Conservation (phyloP, 2,888 invertebrate genomes). For the Melanotus villosus region DNA sequence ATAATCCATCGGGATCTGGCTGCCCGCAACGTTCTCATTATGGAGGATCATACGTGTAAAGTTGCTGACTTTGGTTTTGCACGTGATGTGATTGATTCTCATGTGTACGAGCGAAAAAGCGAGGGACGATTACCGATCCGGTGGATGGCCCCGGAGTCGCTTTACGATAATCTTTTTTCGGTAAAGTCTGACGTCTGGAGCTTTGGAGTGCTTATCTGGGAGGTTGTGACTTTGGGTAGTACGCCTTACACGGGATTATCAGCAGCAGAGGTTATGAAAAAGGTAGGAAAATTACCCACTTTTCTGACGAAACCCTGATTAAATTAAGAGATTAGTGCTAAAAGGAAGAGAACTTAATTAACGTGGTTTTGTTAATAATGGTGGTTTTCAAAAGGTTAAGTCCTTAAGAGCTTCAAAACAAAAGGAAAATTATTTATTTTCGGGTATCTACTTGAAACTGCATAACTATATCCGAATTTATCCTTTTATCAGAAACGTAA, state of each 20-base stretch:
- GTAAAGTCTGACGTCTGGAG: conserved; percentile 97
- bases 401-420: too few relatives aligned
- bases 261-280: conserved; percentile 91
- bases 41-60: conserved; percentile 90
- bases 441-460: too few relatives aligned
- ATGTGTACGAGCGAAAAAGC: conserved; percentile 89
- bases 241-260: conserved; percentile 96
- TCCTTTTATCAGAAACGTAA: too few relatives aligned
- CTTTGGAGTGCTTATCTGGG: conserved; percentile 95
- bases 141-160: conserved; percentile 97
- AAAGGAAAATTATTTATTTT: too few relatives aligned
- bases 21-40: conserved; percentile 89
- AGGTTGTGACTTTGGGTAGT: conserved; percentile 94
- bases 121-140: conserved; percentile 79
- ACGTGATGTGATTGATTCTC: conserved; percentile 89
- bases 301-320: neutral
- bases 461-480: too few relatives aligned
- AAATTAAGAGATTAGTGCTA: conserved; percentile 4
- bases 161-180: conserved; percentile 94
- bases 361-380: neutral
- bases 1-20: conserved; percentile 93
- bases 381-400: too few relatives aligned
- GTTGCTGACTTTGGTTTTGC: conserved; percentile 97
- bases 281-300: conserved; percentile 71
- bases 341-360: neutral